Percentiles rank a stretch among this genome's conserved stretches.
Evolutionary conservation across 2,888 invertebrate species (phyloP).

Genomic region (Drosophila phalerata): DNA sequence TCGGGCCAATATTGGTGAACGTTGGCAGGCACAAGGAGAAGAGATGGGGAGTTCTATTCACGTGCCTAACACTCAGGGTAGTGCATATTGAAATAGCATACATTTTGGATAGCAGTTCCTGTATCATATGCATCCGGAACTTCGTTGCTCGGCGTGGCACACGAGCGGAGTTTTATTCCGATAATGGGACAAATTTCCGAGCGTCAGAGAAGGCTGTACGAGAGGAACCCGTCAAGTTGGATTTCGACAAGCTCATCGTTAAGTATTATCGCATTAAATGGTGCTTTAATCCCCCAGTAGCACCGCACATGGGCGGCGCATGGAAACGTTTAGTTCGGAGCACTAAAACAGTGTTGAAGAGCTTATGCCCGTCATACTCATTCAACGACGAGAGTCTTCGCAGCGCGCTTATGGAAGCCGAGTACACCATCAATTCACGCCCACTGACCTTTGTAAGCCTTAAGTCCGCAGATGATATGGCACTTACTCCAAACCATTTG

Average conservation of each 20-base stretch:
- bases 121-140: background rate
- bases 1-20: background rate
- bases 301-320: background rate
- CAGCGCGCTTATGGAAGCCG: too few relatives aligned
- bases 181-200: background rate
- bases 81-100: background rate
- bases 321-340: background rate
- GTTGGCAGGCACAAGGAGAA: background rate
- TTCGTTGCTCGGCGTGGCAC: background rate
- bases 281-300: background rate
- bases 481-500: background rate
- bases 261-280: background rate
- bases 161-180: background rate
- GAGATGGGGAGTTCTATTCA: background rate
- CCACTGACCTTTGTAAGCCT: background rate
- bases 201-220: background rate
- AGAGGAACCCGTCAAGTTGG: background rate
- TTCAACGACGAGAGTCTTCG: constrained; percentile 1
- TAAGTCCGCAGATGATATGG: background rate
- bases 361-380: background rate
- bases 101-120: background rate
- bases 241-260: background rate
- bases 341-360: background rate
- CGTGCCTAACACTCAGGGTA: background rate
- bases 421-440: background rate